Percentiles rank a stretch among this genome's conserved stretches.
phyloP scores from a whole-genome alignment of 2,797 vertebrate species.

The Pipistrellus pipistrellus region DNA sequence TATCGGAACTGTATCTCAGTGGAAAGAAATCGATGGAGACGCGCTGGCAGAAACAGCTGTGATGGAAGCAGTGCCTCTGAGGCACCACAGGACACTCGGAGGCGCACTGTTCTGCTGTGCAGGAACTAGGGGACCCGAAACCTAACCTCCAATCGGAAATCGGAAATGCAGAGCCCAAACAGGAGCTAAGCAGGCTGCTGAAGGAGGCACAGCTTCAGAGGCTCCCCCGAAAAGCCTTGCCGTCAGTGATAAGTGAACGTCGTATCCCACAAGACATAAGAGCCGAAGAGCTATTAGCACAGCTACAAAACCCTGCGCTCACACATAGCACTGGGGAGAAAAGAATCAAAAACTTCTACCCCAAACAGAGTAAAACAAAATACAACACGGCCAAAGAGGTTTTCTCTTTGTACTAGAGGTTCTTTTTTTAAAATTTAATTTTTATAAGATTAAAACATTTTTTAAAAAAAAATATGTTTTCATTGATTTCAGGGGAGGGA shows the following conservation, averaged over 20 bases:
- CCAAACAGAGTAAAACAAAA: not conserved
- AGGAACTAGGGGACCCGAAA: not conserved
- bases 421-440: not conserved
- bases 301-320: not conserved
- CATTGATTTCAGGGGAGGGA: too few relatives aligned
- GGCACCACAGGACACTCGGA: not conserved
- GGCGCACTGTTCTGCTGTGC: not conserved
- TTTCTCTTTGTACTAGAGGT: not conserved
- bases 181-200: not conserved
- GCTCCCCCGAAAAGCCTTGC: not conserved
- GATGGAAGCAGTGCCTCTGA: not conserved
- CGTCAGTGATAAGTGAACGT: not conserved
- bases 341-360: not conserved
- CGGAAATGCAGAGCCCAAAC: not conserved
- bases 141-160: not conserved
- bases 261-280: not conserved
- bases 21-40: not conserved
- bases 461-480: too few relatives aligned
- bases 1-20: not conserved
- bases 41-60: not conserved
- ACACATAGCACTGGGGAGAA: not conserved
- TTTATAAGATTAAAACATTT: not conserved
- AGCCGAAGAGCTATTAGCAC: not conserved
- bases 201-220: not conserved
- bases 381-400: not conserved